phyloP scores from a whole-genome alignment of 2,797 vertebrate species.

The Mareca strepera region DNA sequence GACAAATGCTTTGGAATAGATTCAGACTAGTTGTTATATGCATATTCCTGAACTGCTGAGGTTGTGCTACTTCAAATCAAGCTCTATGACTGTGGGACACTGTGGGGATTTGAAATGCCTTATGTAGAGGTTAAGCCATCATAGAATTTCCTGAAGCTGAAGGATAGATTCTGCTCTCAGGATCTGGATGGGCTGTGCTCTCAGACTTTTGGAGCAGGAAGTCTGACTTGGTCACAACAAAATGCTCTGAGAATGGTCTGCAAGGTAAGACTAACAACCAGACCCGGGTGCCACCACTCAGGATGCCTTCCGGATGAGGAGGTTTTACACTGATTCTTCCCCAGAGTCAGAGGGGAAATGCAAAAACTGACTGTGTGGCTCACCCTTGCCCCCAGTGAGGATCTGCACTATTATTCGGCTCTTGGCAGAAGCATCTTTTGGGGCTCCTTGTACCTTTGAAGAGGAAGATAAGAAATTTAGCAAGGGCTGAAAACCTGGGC shows the following conservation, averaged over 20 bases:
- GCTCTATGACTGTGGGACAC: background rate
- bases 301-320: background rate
- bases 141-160: background rate
- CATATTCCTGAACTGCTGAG: background rate
- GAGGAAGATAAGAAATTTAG: background rate
- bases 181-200: background rate
- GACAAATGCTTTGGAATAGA: background rate
- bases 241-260: background rate
- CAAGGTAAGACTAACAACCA: background rate
- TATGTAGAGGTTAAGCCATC: slow-evolving; percentile 1
- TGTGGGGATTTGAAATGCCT: slow-evolving; percentile 32
- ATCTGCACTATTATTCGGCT: background rate
- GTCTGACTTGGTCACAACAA: background rate
- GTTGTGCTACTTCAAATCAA: background rate
- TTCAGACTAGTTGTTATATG: background rate
- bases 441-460: background rate
- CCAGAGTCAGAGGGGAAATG: background rate
- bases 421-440: background rate
- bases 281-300: background rate
- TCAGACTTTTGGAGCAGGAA: background rate
- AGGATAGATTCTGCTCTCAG: background rate
- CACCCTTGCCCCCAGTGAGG: background rate
- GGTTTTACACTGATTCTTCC: background rate
- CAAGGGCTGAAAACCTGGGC: background rate
- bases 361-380: background rate